A percentile compares a stretch with the other conserved stretches of the same genome.
These are phyloP conservation scores for Himalopsyche japonica DNA, from an alignment of 2,888 invertebrate genomes.

Conservation along the genomic window DNA sequence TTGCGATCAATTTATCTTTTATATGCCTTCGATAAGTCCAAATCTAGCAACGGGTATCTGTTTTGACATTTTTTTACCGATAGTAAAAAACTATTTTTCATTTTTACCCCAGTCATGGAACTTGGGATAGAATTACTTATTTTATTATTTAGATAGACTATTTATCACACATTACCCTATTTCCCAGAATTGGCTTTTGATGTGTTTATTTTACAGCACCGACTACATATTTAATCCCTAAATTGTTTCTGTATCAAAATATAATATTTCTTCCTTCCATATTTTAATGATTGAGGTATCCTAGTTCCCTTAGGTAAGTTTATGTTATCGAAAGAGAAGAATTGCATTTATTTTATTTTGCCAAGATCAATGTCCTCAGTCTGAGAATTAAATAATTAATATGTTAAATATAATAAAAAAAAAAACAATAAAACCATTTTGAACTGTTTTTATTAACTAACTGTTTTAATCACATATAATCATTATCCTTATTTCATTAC, in stretches of 20 bases:
- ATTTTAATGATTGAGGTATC: slow-evolving; percentile 20
- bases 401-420: slow-evolving; percentile 34
- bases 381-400: slow-evolving; percentile 30
- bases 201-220: neutral
- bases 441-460: neutral
- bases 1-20: neutral
- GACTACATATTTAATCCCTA: neutral
- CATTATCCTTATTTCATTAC: too few species aligned
- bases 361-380: slow-evolving; percentile 27
- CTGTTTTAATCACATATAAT: neutral
- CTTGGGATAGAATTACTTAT: too few species aligned
- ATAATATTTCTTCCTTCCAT: neutral
- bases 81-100: neutral
- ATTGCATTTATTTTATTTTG: slow-evolving; percentile 35
- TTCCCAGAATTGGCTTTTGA: neutral
- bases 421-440: slow-evolving; percentile 5
- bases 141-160: neutral
- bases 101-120: too few species aligned
- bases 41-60: neutral
- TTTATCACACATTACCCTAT: neutral
- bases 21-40: neutral
- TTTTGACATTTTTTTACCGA: neutral
- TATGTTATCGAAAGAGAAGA: slow-evolving; percentile 14
- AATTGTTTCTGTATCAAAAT: neutral
- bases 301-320: slow-evolving; percentile 19